Evolutionary conservation across 2,888 invertebrate genomes (phyloP), one percentile per base, ranked within the genome.

Genomic region (Ochropleura plecta): DNA sequence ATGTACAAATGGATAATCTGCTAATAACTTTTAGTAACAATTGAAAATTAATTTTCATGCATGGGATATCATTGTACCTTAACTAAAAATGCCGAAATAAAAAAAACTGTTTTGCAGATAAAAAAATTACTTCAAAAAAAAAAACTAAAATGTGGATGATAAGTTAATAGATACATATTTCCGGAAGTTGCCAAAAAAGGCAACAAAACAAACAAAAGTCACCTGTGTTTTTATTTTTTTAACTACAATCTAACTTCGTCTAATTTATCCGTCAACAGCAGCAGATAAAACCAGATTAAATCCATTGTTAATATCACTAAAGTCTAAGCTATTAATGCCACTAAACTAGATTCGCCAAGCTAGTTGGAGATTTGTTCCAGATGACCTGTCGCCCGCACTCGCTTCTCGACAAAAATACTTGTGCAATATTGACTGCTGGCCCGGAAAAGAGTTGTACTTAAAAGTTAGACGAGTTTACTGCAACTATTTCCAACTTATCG

Each of bases 281-380:
- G 60, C 44, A 81, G 82, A 76, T 57, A 68, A 57, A 60, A 69
- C 59, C 49, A 57, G 76, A 74, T 79, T 73, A 70, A 75, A 79
- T 70, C 77, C 42, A 53, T 81, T 76, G 73, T 88, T 80, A 78
- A 60, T 64, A 59, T 63, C 59, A 68, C 65, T 67, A 70, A 64
- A 81, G 75, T 71, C 73, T 74, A 77, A 73, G 71, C 86, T 86
- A 83, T 87, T 81, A 85, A 85, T 79, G 86, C 73, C 78, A 86
- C 84, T 88, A 86, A 89, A 89, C 88, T 87, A 86, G 84, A 89
- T 88, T 87, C 83, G 85, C 67, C 77, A 60, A 90, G 90, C 90
- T 89, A 89, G 88, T 92, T 88, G 86, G 83, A 91, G 91, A 93
- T 92, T 93, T 93, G 92, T 93, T 89, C 88, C 86, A 90, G 93